A percentile compares a stretch with the other conserved stretches of the same genome.
Conservation (phyloP, 2,888 invertebrate species). For the Drosophila colorata region DNA sequence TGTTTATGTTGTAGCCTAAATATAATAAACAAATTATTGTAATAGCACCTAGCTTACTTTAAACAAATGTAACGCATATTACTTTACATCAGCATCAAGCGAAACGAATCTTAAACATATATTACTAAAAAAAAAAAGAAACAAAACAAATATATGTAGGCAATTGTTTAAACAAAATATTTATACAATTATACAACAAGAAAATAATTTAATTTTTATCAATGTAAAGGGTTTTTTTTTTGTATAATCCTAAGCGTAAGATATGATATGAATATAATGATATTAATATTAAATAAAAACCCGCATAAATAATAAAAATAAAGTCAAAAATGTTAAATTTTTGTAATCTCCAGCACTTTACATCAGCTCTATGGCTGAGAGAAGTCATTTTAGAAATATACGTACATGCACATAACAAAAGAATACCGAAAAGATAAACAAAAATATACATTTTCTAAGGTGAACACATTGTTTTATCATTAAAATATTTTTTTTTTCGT, state of each 20-base stretch:
- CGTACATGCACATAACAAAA: constrained; percentile 22
- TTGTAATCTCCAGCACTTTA: constrained; percentile 48
- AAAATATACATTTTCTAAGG: constrained; percentile 19
- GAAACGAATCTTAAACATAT: constrained; percentile 62
- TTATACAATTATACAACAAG: constrained; percentile 70
- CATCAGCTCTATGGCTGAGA: constrained; percentile 40
- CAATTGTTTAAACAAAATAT: constrained; percentile 70
- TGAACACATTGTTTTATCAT: constrained; percentile 34
- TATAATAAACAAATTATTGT: constrained; percentile 57
- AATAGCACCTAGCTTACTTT: constrained; percentile 75
- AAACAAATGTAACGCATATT: constrained; percentile 71
- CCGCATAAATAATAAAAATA: constrained; percentile 10
- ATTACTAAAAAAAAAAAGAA: constrained; percentile 26
- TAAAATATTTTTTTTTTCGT: constrained; percentile 27
- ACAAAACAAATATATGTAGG: constrained; percentile 48
- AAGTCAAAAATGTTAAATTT: constrained; percentile 26
- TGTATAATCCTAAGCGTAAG: constrained; percentile 48
- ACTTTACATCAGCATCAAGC: constrained; percentile 68
- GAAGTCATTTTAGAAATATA: constrained; percentile 44
- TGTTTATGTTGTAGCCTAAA: constrained; percentile 73
- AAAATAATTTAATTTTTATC: constrained; percentile 57
- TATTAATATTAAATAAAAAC: constrained; percentile 42
- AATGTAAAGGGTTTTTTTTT: constrained; percentile 63
- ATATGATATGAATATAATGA: constrained; percentile 35
- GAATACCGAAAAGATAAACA: neutral